Base-by-base conservation (phyloP, 1,140 invertebrate genomes). In the Eupristina koningsbergeri region DNA sequence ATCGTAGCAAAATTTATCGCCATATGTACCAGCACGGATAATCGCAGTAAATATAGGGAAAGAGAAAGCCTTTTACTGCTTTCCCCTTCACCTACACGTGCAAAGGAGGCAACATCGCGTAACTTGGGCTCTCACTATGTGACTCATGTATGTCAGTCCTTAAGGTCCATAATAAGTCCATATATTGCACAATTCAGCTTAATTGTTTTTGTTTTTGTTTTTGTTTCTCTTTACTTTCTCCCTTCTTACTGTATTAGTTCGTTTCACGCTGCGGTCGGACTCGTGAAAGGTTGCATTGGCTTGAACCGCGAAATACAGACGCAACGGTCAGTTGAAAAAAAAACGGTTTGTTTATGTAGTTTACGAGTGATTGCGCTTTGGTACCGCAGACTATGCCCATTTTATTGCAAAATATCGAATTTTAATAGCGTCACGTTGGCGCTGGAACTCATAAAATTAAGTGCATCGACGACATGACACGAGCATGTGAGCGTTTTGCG, bases 151-250 rank as follows among this genome's bases (percentile, higher is more conserved):
- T n/a, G 19, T 83, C 47, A 64, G 67, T 85, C 71, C 87, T 87
- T 86, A 87, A 67, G n/a, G 87, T 88, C 86, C 84, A 84, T 86
- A 83, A 41, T 9, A 29, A 50, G 73, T 74, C 31, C 41, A 69
- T 67, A n/a, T 45, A 74, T 36, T 53, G 17, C 36, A 22, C 78
- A 50, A 41, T 69, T 45, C 34, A n/a, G n/a, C 26, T 47, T 9
- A 34, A 50, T 77, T n/a, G 31, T 77, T 77, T 77, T 64, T 64
- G 11, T 47, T n/a, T n/a, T 45, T 45, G 5, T 11, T 45, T 45
- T 45, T 45, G 41, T n/a, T 79, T n/a, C 22, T 8, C 79, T 36
- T 64, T 31, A 31, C 6, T 15, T 53, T 64, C 58, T 34, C 17
- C 22, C 17, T 7, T 13, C 1, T 58, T 75, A 22, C 15, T 29